A percentile compares a stretch with the other conserved stretches of the same genome.
Evolutionary conservation across 2,888 invertebrate species (phyloP).

Genomic region (Dasysyrphus albostriatus): DNA sequence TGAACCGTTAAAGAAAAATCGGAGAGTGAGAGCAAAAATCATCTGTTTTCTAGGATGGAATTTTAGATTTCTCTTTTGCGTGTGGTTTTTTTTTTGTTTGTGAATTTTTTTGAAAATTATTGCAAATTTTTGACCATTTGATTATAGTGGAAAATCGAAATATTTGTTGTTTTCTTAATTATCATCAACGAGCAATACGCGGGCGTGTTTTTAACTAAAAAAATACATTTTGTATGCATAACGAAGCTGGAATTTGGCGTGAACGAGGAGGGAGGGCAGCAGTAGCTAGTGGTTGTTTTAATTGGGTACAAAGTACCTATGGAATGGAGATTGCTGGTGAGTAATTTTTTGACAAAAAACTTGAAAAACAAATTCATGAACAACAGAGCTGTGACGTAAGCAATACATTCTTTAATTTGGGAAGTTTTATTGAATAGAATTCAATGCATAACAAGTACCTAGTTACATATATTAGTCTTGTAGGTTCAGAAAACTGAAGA

Average conservation of each 20-base stretch:
- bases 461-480: neutral
- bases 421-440: neutral
- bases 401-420: neutral
- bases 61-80: slow-evolving; percentile 52
- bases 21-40: slow-evolving; percentile 42
- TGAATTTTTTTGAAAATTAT: slow-evolving; percentile 13
- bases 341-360: slow-evolving; percentile 34
- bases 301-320: slow-evolving; percentile 74
- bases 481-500: neutral
- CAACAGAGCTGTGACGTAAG: slow-evolving; percentile 13
- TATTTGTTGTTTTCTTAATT: slow-evolving; percentile 2
- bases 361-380: neutral
- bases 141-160: slow-evolving; percentile 29
- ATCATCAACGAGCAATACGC: slow-evolving; percentile 20
- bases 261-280: slow-evolving; percentile 69
- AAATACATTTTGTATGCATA: slow-evolving; percentile 69
- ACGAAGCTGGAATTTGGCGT: slow-evolving; percentile 70
- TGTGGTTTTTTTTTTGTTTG: slow-evolving; percentile 36
- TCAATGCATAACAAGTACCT: neutral
- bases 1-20: neutral
- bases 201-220: slow-evolving; percentile 21
- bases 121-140: slow-evolving; percentile 40
- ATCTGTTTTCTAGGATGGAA: slow-evolving; percentile 70
- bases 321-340: slow-evolving; percentile 70
- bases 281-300: slow-evolving; percentile 59